These are phyloP conservation scores for Limnephilus rhombicus DNA, from an alignment of 2,888 invertebrate genomes.

Conservation along the genomic window DNA sequence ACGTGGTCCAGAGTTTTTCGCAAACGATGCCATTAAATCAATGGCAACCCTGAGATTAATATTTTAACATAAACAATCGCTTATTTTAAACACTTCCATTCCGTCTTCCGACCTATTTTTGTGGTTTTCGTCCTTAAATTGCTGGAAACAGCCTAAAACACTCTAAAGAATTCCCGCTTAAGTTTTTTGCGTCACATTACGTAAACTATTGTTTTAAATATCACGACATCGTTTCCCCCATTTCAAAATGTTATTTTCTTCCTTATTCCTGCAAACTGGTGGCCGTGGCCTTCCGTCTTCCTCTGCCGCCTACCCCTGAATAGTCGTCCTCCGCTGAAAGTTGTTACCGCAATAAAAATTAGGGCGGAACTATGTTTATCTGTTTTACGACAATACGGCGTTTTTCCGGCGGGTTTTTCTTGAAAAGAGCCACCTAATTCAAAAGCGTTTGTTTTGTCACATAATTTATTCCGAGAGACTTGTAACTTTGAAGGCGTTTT, in stretches of 20 bases:
- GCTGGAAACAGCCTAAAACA: not conserved
- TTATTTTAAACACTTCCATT: not conserved
- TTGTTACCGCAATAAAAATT: not conserved
- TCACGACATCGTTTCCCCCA: not conserved
- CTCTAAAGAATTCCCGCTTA: not conserved
- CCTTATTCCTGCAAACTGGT: not conserved
- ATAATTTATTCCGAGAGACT: not conserved
- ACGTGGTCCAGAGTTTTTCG: not conserved
- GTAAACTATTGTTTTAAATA: not conserved
- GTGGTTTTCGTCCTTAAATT: not conserved
- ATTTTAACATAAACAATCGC: not conserved
- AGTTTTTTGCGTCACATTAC: not conserved
- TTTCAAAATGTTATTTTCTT: not conserved
- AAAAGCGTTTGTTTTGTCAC: not conserved
- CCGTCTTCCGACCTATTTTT: not conserved
- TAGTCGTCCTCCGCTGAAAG: too few species aligned
- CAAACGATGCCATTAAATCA: not conserved
- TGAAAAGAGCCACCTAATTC: not conserved
- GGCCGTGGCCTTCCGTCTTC: not conserved
- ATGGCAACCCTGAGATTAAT: not conserved
- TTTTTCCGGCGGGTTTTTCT: not conserved
- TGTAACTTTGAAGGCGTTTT: not conserved
- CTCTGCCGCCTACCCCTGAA: not conserved
- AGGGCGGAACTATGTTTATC: not conserved
- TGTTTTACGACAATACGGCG: not conserved